Base-by-base conservation (phyloP, 2,888 invertebrate species). In the Ochropleura leucogaster region DNA sequence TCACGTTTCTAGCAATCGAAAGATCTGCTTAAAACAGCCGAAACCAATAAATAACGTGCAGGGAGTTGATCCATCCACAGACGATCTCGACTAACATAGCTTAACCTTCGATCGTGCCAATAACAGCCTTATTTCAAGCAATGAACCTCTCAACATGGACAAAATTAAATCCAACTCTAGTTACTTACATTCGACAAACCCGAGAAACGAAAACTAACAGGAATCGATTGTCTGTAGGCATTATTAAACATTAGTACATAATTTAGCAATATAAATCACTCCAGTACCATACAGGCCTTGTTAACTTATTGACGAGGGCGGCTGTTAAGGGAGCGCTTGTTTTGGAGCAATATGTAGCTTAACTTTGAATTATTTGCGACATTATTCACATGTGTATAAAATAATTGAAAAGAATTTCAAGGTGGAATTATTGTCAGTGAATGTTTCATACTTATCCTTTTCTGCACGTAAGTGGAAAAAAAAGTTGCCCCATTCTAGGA, bases 251-350 rank as follows among this genome's bases (percentile, higher is more conserved):
- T 82, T 71, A 64, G 68, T 66, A 63, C 62, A 75, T 64, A 55
- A 72, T 72, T 68, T 55, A 81, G 68, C 8, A 63, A 70, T 75
- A 79, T 72, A 78, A 72, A 77, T 82, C 64, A 74, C 55, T 80
- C 42, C 30, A 57, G n/a, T 57, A 75, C 51, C 59, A 66, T 59
- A 65, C 57, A 62, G 44, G 66, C 63, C 66, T 67, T 69, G 59
- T 69, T 82, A 74, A 77, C 40, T 74, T 74, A 82, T 82, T 79
- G 75, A 83, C 68, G 65, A 59, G 62, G 72, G 62, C 46, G 7
- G 59, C 49, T 16, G 47, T 30, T 42, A 47, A 62, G 78, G 70
- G 75, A 71, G 47, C 44, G 57, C 20, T 64, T 51, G 53, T 57
- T 63, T n/a, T n/a, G 12, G 47, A 60, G 46, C 40, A 67, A 47